phyloP scores from a whole-genome alignment of 2,797 vertebrate genomes.

The Protosalanx chinensis region DNA sequence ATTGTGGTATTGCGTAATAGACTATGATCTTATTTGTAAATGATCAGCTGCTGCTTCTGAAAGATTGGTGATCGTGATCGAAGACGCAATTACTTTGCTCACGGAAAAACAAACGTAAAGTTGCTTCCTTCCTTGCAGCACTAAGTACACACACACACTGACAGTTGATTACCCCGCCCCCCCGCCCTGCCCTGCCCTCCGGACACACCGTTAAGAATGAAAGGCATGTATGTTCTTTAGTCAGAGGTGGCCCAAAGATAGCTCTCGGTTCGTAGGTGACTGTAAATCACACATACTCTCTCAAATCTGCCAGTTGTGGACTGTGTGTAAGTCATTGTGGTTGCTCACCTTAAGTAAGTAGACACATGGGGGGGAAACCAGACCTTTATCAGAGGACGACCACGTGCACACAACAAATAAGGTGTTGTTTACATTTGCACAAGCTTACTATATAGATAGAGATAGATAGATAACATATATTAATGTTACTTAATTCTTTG shows the following conservation, averaged over 20 bases:
- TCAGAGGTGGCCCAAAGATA: neutral
- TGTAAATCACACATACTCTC: neutral
- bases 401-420: neutral
- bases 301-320: neutral
- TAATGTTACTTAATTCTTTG: neutral
- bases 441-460: neutral
- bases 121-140: neutral
- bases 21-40: too few relatives aligned
- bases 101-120: neutral
- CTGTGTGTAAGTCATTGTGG: neutral
- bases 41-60: too few relatives aligned
- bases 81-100: neutral
- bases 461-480: neutral
- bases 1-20: too few relatives aligned
- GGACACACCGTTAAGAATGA: neutral
- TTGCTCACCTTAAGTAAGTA: neutral
- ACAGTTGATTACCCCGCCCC: neutral
- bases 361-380: neutral
- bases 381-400: neutral
- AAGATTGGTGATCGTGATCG: neutral
- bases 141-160: neutral
- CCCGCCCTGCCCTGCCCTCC: neutral
- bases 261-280: neutral
- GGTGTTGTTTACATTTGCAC: neutral
- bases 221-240: neutral